Evolutionary conservation across 2,888 invertebrate genomes (phyloP), one percentile per base, ranked within the genome.

Genomic region (Synergus laeviventris): DNA sequence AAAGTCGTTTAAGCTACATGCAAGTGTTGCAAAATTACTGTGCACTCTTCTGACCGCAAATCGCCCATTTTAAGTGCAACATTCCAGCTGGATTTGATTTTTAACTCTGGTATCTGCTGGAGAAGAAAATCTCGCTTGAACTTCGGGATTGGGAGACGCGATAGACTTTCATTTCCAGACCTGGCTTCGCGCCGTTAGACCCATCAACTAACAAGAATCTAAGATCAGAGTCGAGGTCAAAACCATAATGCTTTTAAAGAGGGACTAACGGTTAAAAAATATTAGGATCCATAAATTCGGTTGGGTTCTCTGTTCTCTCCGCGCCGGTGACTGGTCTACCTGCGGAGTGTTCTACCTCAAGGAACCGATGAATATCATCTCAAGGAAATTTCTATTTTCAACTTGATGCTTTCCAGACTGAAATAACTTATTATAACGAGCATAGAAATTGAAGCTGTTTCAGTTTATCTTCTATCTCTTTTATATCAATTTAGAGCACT

Each of bases 141-240:
- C 9, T 56, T 21, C 21, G 21, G 54, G 54, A 56, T 56, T 21
- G 12, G 56, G 4, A 56, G 21, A 56, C 12, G 9, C 18, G 56
- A 56, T 21, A 56, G 21, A 56, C 56, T 3, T n/a, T 21, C n/a
- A 21, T 56, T 56, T 18, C 56, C 16, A 49, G 45, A 8, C 11
- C 49, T n/a, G 11, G 31, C 45, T 16, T 39, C 56, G n/a, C 56
- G 49, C 60, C 73, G 42, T 73, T 70, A 76, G 76, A 42, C 64
- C 76, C 76, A 73, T 60, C 60, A 81, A 78, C 79, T 74, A 75
- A 66, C 79, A 66, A 73, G 79, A 79, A 80, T 80, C 79, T 70
- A 81, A 79, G 78, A 79, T 80, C 80, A 78, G 75, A 60, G 76
- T 66, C 73, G 76, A 70, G 78, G 80, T 80, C 79, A 78, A 59